Base-by-base conservation (phyloP, 2,113 vertebrate species). In the Melanerpes formicivorus region DNA sequence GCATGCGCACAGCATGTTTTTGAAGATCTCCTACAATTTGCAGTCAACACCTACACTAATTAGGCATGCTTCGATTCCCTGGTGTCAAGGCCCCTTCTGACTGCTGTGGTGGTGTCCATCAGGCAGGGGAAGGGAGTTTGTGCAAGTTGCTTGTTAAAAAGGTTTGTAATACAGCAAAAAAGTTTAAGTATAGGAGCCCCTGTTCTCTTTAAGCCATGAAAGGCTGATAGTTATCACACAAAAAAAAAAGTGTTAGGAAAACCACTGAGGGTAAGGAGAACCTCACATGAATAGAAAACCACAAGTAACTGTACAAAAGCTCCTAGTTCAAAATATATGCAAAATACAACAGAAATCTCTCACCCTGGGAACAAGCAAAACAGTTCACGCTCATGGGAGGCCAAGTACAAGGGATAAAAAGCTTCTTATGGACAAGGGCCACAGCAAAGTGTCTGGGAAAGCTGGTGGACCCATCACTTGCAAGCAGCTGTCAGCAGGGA, bases 311-410 rank as follows among this genome's bases (percentile, higher is more conserved):
- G 48, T n/a, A 59, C 27, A 64, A 80, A 90, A 91, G 54, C 69
- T 93, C 21, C 1, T 56, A 58, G 58, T 80, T 89, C 80, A 67
- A 94, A 87, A 87, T 55, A 62, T 22, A 91, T 72, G 82, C 87
- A 94, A 94, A 95, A 85, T 30, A 30, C 59, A 55, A 37, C 70
- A 92, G 73, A 93, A 92, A 75, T 32, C 25, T 91, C 88, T 79
- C 77, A 75, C 78, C 73, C 62, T 94, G 91, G 85, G 91, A 92
- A 87, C n/a, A 78, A 78, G 44, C 5, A 18, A 78, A 93, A 62
- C 5, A 76, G 62, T 54, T 88, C 54, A 71, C 5, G 4, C 82
- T 70, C 95, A 72, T 75, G 94, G 48, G 73, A 95, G 48, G 30
- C 30, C 30, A 85, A 88, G 65, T 4, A 26, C 1, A 2, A 19